A percentile compares a stretch with the other conserved stretches of the same genome.
phyloP scores from a whole-genome alignment of 2,113 vertebrate species.

The Tichodroma muraria region DNA sequence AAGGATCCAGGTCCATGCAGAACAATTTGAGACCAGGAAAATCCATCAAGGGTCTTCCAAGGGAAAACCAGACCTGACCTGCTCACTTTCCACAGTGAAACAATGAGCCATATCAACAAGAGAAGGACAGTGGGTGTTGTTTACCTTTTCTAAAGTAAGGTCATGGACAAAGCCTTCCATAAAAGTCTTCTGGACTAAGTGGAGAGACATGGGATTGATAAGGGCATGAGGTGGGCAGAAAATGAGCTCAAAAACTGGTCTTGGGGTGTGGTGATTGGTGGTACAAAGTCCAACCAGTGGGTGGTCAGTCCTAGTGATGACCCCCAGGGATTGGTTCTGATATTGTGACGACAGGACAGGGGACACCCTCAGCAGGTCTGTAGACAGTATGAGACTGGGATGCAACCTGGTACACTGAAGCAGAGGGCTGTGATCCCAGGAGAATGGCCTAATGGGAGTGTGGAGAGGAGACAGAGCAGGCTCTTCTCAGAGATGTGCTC shows the following conservation, averaged over 20 bases:
- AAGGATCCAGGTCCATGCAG: neutral
- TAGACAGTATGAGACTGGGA: neutral
- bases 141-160: neutral
- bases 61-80: neutral
- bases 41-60: neutral
- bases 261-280: neutral
- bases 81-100: neutral
- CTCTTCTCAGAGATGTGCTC: neutral
- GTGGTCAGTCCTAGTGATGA: neutral
- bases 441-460: neutral
- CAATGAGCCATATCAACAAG: neutral
- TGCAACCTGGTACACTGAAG: neutral
- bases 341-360: neutral
- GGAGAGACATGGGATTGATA: neutral
- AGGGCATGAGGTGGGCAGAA: neutral
- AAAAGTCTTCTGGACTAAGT: neutral
- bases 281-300: neutral
- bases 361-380: neutral
- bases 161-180: neutral
- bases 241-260: neutral
- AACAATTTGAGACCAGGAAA: neutral
- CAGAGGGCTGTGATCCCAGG: neutral
- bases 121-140: neutral
- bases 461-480: neutral
- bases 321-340: neutral